Conservation (phyloP, 1,140 invertebrate genomes). For the Vollenhovia emeryi region DNA sequence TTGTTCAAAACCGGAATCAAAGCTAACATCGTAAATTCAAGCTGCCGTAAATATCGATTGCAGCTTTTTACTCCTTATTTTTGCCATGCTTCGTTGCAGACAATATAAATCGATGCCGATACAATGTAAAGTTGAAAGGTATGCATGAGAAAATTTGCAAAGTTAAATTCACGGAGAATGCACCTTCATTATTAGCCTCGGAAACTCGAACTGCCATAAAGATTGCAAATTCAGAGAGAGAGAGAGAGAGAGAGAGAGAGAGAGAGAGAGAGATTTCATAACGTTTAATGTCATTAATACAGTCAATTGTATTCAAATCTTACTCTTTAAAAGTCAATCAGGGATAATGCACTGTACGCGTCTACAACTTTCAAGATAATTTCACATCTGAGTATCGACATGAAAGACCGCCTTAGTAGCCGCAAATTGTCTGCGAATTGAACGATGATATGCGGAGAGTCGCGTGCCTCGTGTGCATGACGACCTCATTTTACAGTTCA, state of each 20-base stretch:
- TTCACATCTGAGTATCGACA: not conserved
- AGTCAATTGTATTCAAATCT: not conserved
- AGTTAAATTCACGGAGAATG: not conserved
- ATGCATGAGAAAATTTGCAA: not conserved
- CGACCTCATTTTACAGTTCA: constrained; percentile 20
- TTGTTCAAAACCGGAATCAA: not conserved
- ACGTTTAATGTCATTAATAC: not conserved
- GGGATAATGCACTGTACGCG: too few relatives aligned
- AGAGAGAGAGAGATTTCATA: too few relatives aligned
- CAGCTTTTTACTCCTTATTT: constrained; percentile 4
- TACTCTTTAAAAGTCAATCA: not conserved
- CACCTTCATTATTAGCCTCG: not conserved
- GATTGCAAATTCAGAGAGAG: not conserved
- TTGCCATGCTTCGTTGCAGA: not conserved
- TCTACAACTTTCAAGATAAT: not conserved
- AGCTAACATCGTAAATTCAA: constrained; percentile 22
- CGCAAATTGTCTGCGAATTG: not conserved
- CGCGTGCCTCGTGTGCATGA: not conserved
- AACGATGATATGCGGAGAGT: not conserved
- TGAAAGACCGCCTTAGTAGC: not conserved
- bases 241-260: too few relatives aligned
- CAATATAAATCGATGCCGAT: constrained; percentile 4
- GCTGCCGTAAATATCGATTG: constrained; percentile 29
- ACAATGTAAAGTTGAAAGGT: constrained; percentile 5
- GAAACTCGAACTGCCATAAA: not conserved